Percentiles rank a stretch among this genome's conserved stretches.
Evolutionary conservation across 2,888 invertebrate genomes (phyloP).

Genomic region (Flexamia atlantica): DNA sequence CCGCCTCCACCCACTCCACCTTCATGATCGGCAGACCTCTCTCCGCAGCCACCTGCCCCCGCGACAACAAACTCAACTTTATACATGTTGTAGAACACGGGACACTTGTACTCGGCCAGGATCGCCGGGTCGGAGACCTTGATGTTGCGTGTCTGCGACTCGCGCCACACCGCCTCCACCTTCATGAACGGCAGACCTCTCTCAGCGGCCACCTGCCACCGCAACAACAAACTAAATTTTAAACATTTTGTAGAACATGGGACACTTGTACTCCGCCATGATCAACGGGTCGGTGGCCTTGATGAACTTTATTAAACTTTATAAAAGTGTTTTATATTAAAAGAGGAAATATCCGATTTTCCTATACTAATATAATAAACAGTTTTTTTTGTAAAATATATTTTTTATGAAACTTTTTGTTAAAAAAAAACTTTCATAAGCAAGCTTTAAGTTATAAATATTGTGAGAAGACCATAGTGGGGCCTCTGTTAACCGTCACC

Average conservation of each 20-base stretch:
- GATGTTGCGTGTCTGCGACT: conserved; percentile 79
- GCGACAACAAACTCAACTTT: conserved; percentile 68
- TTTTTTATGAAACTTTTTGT: too few species aligned
- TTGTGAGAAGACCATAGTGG: too few species aligned
- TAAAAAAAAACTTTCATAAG: too few species aligned
- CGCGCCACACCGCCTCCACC: conserved; percentile 90
- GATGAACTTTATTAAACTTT: too few species aligned
- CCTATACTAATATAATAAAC: too few species aligned
- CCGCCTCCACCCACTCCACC: conserved; percentile 87
- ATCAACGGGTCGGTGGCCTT: conserved; percentile 83
- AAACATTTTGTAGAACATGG: conserved; percentile 86
- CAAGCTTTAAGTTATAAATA: too few species aligned
- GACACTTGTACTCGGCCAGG: conserved; percentile 81
- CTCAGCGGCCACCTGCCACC: conserved; percentile 81
- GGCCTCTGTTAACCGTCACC: too few species aligned
- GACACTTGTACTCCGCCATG: conserved; percentile 81
- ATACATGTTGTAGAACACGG: conserved; percentile 87
- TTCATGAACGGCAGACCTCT: conserved; percentile 85
- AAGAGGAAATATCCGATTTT: too few species aligned
- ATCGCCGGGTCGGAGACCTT: conserved; percentile 83
- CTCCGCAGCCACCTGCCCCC: conserved; percentile 81
- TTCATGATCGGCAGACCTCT: conserved; percentile 85
- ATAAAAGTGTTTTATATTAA: too few species aligned
- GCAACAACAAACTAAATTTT: conserved; percentile 68
- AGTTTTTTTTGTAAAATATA: too few species aligned